Evolutionary conservation across 2,797 vertebrate species (phyloP), one percentile per base, ranked within the genome.

Genomic region (Gallirallus australis): DNA sequence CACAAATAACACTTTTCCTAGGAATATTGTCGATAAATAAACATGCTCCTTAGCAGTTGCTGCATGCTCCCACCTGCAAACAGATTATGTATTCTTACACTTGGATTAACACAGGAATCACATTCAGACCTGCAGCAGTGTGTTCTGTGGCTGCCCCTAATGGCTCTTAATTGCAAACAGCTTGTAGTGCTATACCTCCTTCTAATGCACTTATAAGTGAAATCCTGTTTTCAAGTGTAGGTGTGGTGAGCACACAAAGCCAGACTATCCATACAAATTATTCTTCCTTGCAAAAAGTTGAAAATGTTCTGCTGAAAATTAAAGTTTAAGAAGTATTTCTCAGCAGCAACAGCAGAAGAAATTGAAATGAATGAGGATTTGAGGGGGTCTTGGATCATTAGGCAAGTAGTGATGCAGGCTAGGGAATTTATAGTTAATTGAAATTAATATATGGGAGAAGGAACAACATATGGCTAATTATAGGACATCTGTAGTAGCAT

Each of bases 401-500:
- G 64, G 78, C 30, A 89, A 64, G 42, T 53, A 71, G 52, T 5
- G 4, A 28, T 70, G 68, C 72, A 68, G 57, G 57, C 6, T 2
- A 88, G 45, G 70, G 66, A 73, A 64, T 82, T 86, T 56, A 66
- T 84, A 60, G 86, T 77, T 84, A 83, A 75, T 94, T 45, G 79
- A 85, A 64, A 87, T 87, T 85, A 94, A 89, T 91, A 33, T 30
- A 91, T 65, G 61, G 45, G 78, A 93, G 56, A 95, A 72, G 39
- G 48, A 94, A 24, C 15, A 92, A 37, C 92, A 87, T 94, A 91
- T 93, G 93, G 84, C 82, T 94, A 87, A 89, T 96, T 85, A 65
- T 65, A 93, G 69, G 56, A 82, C 94, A 95, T 95, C 89, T 96
- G 92, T 92, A 61, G 52, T 80, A 76, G 27, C 47, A 80, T 82